These are phyloP conservation scores for Brevipalpus yothersi DNA, from an alignment of 1,140 invertebrate genomes.

Conservation along the genomic window DNA sequence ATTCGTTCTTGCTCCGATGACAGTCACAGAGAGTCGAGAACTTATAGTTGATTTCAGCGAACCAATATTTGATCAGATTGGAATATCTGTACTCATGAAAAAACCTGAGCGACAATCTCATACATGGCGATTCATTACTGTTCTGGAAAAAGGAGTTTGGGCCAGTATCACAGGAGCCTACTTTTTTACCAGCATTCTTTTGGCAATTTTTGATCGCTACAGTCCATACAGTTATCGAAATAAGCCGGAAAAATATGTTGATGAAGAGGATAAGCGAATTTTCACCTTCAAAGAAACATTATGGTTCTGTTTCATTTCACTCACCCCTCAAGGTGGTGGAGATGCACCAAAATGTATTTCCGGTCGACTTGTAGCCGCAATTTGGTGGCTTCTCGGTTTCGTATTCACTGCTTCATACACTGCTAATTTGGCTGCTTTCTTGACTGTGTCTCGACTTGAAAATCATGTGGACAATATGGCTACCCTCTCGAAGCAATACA, in stretches of 20 bases:
- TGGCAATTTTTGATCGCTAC: not conserved
- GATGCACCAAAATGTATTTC: slow-evolving; percentile 87
- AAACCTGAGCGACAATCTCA: slow-evolving; percentile 51
- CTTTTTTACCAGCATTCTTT: not conserved
- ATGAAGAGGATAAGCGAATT: slow-evolving; percentile 2
- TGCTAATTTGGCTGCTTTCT: slow-evolving; percentile 77
- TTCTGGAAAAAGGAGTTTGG: slow-evolving; percentile 87
- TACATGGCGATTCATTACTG: slow-evolving; percentile 86
- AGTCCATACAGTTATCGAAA: slow-evolving; percentile 2
- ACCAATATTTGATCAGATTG: slow-evolving; percentile 79
- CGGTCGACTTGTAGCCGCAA: slow-evolving; percentile 69
- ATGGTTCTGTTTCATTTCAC: slow-evolving; percentile 95
- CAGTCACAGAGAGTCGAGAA: slow-evolving; percentile 79
- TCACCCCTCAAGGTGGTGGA: slow-evolving; percentile 64
- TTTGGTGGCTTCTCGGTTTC: slow-evolving; percentile 94
- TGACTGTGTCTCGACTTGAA: slow-evolving; percentile 72
- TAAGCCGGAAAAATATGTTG: not conserved
- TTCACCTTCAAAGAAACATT: slow-evolving; percentile 81
- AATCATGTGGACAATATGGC: slow-evolving; percentile 73
- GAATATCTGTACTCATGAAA: slow-evolving; percentile 72
- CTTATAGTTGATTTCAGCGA: slow-evolving; percentile 84
- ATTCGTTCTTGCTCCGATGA: slow-evolving; percentile 58
- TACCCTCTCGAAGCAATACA: slow-evolving; percentile 77
- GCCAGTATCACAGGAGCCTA: slow-evolving; percentile 18
- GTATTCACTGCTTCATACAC: slow-evolving; percentile 94